These are phyloP conservation scores for Empidonax traillii DNA, from an alignment of 2,113 vertebrate species.

Conservation along the genomic window DNA sequence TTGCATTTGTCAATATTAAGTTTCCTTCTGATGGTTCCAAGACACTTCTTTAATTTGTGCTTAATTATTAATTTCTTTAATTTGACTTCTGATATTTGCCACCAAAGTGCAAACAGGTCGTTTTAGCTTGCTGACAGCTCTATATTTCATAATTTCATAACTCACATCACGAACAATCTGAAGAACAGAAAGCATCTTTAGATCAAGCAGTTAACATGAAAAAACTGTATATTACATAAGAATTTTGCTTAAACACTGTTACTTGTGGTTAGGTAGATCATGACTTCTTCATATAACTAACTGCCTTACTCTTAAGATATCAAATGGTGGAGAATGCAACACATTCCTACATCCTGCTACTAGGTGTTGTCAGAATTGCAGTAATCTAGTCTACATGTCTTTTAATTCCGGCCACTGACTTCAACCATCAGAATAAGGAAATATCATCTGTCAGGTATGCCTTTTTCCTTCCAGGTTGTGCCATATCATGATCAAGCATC, in stretches of 20 bases:
- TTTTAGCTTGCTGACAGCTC: background rate
- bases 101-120: background rate
- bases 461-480: background rate
- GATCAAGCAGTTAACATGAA: background rate
- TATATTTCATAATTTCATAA: background rate
- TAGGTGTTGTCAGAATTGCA: background rate
- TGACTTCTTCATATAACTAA: background rate
- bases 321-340: background rate
- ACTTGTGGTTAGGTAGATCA: background rate
- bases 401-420: background rate
- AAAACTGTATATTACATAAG: background rate
- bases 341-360: background rate
- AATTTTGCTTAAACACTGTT: background rate
- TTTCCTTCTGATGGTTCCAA: background rate
- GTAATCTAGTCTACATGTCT: background rate
- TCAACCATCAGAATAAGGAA: background rate
- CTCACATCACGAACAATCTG: background rate
- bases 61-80: background rate
- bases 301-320: background rate
- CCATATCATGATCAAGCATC: background rate
- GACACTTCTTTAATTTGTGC: background rate
- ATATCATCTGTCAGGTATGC: background rate
- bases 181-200: background rate
- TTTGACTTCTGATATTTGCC: background rate
- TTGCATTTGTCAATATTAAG: background rate